These are phyloP conservation scores for Siniperca knerii DNA, from an alignment of 2,113 vertebrate species.

Conservation along the genomic window DNA sequence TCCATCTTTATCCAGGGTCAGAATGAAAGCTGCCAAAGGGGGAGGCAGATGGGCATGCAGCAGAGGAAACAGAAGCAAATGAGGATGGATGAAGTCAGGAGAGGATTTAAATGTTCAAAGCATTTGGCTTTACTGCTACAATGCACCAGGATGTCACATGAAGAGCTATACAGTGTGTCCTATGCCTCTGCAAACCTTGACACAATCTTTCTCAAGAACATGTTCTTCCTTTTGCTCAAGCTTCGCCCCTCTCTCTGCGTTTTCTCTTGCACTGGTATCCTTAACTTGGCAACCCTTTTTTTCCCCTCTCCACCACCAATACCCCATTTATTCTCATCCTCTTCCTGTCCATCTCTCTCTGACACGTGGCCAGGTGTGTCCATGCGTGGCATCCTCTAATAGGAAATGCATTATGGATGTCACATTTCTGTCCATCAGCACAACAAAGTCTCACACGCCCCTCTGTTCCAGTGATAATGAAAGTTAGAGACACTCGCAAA, in stretches of 20 bases:
- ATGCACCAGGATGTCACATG: constrained; percentile 60
- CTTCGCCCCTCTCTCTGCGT: constrained; percentile 4
- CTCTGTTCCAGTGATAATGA: constrained; percentile 76
- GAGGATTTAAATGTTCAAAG: constrained; percentile 78
- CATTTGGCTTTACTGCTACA: constrained; percentile 66
- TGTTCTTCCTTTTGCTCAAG: constrained; percentile 29
- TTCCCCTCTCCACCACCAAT: constrained; percentile 10
- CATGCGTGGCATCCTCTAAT: constrained; percentile 77
- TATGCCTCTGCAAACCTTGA: constrained; percentile 52
- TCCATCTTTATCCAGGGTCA: constrained; percentile 74
- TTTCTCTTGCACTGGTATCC: constrained; percentile 26
- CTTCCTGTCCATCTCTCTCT: constrained; percentile 73
- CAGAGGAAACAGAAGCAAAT: constrained; percentile 63
- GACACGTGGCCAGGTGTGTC: constrained; percentile 79
- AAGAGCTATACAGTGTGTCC: constrained; percentile 33
- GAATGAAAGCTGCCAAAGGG: constrained; percentile 48
- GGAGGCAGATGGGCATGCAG: constrained; percentile 45
- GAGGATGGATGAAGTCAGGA: constrained; percentile 66
- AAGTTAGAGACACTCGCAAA: constrained; percentile 71
- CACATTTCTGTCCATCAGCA: constrained; percentile 81
- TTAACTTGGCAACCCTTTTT: constrained; percentile 43
- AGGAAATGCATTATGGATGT: constrained; percentile 84
- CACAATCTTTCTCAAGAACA: constrained; percentile 31
- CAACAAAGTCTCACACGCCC: constrained; percentile 75
- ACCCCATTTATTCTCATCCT: constrained; percentile 74